Evolutionary conservation across 2,797 vertebrate genomes (phyloP).

Genomic region (Dromococcyx pavoninus): DNA sequence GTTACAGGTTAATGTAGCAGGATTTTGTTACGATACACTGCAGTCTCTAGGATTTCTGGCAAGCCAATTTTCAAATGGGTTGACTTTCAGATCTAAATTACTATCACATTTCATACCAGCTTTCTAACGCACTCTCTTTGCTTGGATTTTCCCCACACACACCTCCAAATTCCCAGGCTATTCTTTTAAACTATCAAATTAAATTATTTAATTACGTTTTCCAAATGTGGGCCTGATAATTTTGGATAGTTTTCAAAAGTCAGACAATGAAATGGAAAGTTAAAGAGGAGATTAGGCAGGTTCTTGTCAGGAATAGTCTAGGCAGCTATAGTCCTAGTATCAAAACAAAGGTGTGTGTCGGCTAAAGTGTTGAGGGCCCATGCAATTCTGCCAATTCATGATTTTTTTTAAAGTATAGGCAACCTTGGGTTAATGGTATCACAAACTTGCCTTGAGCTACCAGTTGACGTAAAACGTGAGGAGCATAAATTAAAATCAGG

Average conservation of each 20-base stretch:
- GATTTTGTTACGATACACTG: not conserved
- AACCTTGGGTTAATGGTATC: not conserved
- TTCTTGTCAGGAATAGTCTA: not conserved
- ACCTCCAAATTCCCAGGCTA: not conserved
- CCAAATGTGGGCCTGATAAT: not conserved
- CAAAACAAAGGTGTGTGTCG: not conserved
- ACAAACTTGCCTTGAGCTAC: not conserved
- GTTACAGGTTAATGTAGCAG: not conserved
- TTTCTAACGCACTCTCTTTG: not conserved
- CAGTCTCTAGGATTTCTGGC: not conserved
- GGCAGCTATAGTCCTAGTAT: not conserved
- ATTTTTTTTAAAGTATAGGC: not conserved
- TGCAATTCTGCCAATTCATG: not conserved
- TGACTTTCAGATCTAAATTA: not conserved
- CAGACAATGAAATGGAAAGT: not conserved
- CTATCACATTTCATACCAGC: not conserved
- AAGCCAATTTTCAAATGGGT: not conserved
- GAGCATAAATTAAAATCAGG: not conserved
- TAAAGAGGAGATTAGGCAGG: not conserved
- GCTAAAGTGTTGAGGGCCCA: not conserved
- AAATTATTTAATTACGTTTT: conserved; percentile 6
- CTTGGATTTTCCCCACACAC: not conserved
- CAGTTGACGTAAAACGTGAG: not conserved
- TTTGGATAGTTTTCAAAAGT: not conserved
- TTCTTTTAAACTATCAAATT: not conserved